Evolutionary conservation across 2,113 vertebrate genomes (phyloP).

Genomic region (Hemicordylus capensis): DNA sequence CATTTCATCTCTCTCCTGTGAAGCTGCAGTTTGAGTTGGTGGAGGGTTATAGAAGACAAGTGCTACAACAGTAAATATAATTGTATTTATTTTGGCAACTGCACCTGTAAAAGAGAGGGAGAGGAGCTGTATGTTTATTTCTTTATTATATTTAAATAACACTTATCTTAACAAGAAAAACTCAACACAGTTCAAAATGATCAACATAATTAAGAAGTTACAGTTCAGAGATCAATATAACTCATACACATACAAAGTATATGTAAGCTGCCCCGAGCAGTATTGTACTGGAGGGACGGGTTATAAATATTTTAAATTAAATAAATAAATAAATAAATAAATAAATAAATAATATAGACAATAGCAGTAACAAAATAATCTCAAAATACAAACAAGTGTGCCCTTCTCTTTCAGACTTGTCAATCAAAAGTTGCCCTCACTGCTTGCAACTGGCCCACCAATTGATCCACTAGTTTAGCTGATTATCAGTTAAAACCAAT

Average conservation of each 20-base stretch:
- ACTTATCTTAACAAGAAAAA: not conserved
- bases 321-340: no score
- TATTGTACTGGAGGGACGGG: not conserved
- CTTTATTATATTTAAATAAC: no score
- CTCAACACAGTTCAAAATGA: not conserved
- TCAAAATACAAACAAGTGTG: not conserved
- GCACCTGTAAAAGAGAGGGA: constrained; percentile 71
- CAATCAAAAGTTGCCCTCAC: not conserved
- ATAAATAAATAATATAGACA: not conserved
- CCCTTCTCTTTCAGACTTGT: not conserved
- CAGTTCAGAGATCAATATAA: not conserved
- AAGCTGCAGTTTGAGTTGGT: not conserved
- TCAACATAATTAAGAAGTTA: not conserved
- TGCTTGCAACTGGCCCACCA: not conserved
- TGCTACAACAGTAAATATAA: constrained; percentile 71
- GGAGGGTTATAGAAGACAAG: constrained; percentile 78
- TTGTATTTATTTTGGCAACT: constrained; percentile 73
- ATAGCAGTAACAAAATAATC: not conserved
- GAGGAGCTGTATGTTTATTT: constrained; percentile 5
- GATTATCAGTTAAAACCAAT: not conserved
- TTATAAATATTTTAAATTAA: no score
- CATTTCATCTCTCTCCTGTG: constrained; percentile 30
- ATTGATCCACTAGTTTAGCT: not conserved
- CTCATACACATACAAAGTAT: no score
- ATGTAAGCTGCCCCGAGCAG: no score